phyloP scores from a whole-genome alignment of 2,797 vertebrate species.

The Coendou prehensilis region DNA sequence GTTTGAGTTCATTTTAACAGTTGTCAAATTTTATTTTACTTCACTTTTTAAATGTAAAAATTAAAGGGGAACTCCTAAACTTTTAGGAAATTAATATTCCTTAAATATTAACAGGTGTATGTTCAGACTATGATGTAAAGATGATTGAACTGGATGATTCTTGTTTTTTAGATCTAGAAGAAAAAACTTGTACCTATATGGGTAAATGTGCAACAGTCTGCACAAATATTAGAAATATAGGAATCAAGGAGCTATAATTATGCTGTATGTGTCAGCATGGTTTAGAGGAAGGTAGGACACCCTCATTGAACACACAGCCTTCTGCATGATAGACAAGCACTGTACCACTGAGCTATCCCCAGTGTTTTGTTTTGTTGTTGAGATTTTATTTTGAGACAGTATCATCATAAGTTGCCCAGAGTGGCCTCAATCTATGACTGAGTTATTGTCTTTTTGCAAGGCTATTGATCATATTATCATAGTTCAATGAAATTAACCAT shows the following conservation, averaged over 20 bases:
- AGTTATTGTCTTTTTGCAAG: neutral
- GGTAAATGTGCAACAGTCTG: neutral
- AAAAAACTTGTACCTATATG: neutral
- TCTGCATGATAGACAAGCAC: neutral
- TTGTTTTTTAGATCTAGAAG: constrained; percentile 77
- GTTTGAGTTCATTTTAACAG: constrained; percentile 71
- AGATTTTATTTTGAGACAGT: neutral
- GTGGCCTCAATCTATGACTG: neutral
- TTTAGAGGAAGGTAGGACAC: neutral
- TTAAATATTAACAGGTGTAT: constrained; percentile 82
- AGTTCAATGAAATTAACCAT: neutral
- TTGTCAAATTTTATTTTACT: constrained; percentile 81
- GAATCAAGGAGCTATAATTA: neutral
- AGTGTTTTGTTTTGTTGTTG: neutral
- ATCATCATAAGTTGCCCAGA: neutral
- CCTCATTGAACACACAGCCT: neutral
- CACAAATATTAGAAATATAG: neutral
- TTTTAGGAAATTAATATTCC: constrained; percentile 84
- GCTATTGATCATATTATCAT: neutral
- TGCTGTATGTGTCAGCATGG: neutral
- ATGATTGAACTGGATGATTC: constrained; percentile 81
- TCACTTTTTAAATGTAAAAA: constrained; percentile 83
- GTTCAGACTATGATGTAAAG: constrained; percentile 82
- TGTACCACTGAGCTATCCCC: neutral
- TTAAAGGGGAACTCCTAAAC: constrained; percentile 73